Evolutionary conservation across 2,888 invertebrate species (phyloP), one percentile per base, ranked within the genome.

Genomic region (Lochmaea capreae): DNA sequence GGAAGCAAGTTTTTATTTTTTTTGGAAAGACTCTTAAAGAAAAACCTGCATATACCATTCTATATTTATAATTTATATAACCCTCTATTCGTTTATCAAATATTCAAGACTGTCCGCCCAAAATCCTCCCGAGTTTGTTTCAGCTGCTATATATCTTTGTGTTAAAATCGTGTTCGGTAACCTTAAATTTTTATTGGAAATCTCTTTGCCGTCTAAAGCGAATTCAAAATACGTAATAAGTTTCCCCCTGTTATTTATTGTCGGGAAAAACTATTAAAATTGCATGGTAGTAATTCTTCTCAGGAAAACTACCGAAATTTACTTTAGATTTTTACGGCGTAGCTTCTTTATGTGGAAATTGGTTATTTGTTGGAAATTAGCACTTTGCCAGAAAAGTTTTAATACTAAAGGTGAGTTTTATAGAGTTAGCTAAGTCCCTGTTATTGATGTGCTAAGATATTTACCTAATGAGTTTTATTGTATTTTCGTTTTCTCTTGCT

Each of bases 121-220:
- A 54, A 16, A 54, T 54, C 9, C 54, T 54, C 9, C 8, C 54
- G 1, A 54, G 16, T 54, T 54, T 54, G 18, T 54, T 18, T 16
- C 16, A 54, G 16, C 3, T 54, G 16, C n/a, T 54, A 54, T 54
- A 54, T 54, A 3, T 54, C 54, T 54, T 54, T 54, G 54, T 16
- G n/a, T 16, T 54, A 54, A 54, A 54, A 54, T 18, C 54, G 16
- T 54, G 54, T 54, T 54, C 54, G 16, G 16, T 16, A 33, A 26
- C 58, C 58, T 58, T 58, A 58, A 59, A 59, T 59, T 59, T 59
- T 59, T 59, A 59, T 59, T 59, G 59, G 59, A 59, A 59, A 59
- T 59, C 59, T 14, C 59, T 59, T 59, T 14, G 33, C 59, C 59
- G 59, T 59, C 59, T 59, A 33, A 59, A 59, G 33, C 59, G 26